A percentile compares a stretch with the other conserved stretches of the same genome.
These are phyloP conservation scores for Atractosteus spatula DNA, from an alignment of 2,113 vertebrate genomes.

Conservation along the genomic window DNA sequence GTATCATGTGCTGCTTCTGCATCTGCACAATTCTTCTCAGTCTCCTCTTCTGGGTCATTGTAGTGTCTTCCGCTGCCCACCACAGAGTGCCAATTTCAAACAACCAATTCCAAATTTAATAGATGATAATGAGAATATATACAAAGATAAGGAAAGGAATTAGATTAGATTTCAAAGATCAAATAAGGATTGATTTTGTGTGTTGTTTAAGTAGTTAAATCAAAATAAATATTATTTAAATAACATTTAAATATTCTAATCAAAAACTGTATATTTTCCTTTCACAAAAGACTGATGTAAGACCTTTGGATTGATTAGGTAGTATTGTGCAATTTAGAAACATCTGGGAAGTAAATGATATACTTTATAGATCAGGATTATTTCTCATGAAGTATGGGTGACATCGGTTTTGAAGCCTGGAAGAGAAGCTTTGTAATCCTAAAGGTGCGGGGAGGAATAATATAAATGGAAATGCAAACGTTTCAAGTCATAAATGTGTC, in stretches of 20 bases:
- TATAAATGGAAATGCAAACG: conserved; percentile 36
- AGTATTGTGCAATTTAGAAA: conserved; percentile 17
- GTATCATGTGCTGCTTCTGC: too few relatives aligned
- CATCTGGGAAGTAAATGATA: conserved; percentile 48
- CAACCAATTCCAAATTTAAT: too few relatives aligned
- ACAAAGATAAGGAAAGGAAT: too few relatives aligned
- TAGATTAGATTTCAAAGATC: too few relatives aligned
- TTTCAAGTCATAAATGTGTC: conserved; percentile 37
- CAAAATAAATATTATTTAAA: too few relatives aligned
- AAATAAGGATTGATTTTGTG: too few relatives aligned
- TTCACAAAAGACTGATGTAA: not conserved
- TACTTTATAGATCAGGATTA: conserved; percentile 38
- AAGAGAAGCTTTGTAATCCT: conserved; percentile 33
- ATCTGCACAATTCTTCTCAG: too few relatives aligned
- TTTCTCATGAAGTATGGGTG: conserved; percentile 26
- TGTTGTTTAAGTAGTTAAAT: too few relatives aligned
- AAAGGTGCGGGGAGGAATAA: conserved; percentile 40
- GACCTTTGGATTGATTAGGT: conserved; percentile 3
- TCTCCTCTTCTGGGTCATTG: too few relatives aligned
- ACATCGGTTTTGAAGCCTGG: conserved; percentile 34
- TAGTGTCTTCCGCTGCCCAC: too few relatives aligned
- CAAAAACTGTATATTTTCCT: not conserved
- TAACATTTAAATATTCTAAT: not conserved
- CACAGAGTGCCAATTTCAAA: too few relatives aligned
- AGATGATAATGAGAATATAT: too few relatives aligned